Evolutionary conservation across 2,888 invertebrate species (phyloP).

Genomic region (Maniola hyperantus): DNA sequence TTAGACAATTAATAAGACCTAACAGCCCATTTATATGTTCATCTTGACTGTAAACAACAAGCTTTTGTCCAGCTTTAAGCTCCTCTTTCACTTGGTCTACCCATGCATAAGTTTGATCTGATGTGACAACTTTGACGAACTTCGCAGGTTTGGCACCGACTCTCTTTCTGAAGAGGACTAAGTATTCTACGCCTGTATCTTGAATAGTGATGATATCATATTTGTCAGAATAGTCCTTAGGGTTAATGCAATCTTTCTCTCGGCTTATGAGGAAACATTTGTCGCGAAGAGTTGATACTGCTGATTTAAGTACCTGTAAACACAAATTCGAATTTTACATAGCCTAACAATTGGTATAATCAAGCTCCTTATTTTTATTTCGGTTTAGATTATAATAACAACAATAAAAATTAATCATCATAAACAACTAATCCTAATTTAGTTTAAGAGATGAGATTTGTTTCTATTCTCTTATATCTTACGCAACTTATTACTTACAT

Average conservation of each 20-base stretch:
- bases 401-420: no score
- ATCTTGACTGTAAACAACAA: conserved; percentile 86
- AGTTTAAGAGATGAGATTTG: not conserved
- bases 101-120: conserved; percentile 76
- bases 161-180: conserved; percentile 80
- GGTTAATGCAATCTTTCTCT: conserved; percentile 78
- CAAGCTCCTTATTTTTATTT: not conserved
- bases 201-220: conserved; percentile 77
- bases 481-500: conserved; percentile 55
- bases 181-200: conserved; percentile 74
- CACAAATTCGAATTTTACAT: not conserved
- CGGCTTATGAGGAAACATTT: conserved; percentile 84
- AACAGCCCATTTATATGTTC: conserved; percentile 89
- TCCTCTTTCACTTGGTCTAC: conserved; percentile 76
- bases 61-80: conserved; percentile 68
- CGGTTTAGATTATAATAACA: no score
- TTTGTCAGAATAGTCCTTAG: conserved; percentile 63
- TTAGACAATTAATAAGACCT: conserved; percentile 94
- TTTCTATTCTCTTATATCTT: not conserved
- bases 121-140: conserved; percentile 69
- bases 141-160: conserved; percentile 70
- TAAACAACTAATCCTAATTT: no score
- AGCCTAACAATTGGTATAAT: not conserved
- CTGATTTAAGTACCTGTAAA: conserved; percentile 69
- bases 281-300: conserved; percentile 76